Evolutionary conservation across 1,140 invertebrate genomes (phyloP).

Genomic region (Trinorchestia longiramus): DNA sequence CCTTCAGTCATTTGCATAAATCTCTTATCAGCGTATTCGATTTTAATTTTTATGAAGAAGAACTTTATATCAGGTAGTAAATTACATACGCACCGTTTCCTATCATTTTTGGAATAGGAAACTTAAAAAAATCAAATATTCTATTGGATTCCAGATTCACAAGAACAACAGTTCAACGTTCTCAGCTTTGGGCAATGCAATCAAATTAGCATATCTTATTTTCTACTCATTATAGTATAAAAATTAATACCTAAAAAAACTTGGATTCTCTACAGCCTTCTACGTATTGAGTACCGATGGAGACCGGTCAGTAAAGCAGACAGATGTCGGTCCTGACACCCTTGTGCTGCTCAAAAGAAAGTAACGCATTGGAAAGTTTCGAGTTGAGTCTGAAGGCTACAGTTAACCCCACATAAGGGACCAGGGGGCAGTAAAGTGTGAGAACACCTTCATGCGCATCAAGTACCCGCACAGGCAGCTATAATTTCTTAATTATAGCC

Average conservation of each 20-base stretch:
- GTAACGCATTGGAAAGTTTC: not conserved
- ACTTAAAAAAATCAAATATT: not conserved
- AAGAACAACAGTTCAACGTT: not conserved
- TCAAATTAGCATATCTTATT: not conserved
- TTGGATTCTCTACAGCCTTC: not conserved
- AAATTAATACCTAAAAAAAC: not conserved
- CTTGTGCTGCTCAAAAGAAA: not conserved
- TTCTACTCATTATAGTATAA: not conserved
- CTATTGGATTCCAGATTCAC: not conserved
- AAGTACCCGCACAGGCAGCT: not conserved
- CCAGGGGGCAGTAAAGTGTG: not conserved
- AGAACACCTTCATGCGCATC: not conserved
- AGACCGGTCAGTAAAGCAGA: not conserved
- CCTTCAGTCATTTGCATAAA: not conserved
- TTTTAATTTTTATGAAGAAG: not conserved
- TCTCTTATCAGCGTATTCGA: not conserved
- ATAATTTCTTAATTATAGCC: not conserved
- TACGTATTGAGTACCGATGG: not conserved
- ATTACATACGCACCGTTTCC: not conserved
- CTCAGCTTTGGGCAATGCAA: too few species aligned
- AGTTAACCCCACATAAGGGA: not conserved
- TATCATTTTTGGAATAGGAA: not conserved
- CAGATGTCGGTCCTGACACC: not conserved
- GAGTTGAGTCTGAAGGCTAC: not conserved
- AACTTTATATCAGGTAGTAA: not conserved